These are phyloP conservation scores for Patella caerulea DNA, from an alignment of 2,888 invertebrate species.

Conservation along the genomic window DNA sequence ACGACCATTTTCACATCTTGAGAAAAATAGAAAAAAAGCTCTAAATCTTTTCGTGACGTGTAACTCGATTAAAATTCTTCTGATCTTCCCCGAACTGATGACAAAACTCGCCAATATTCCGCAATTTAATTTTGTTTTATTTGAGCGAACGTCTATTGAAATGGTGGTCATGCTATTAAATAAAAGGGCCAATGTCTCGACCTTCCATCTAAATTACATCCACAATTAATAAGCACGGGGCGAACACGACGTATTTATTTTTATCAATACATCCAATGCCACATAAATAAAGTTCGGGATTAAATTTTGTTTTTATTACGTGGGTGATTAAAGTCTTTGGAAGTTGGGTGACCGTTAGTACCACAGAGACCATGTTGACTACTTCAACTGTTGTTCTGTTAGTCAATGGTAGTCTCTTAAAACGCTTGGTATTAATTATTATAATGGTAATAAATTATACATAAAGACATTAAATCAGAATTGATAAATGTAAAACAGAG, in stretches of 20 bases:
- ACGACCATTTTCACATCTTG: slow-evolving; percentile 7
- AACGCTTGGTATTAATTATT: too few relatives aligned
- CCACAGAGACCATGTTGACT: too few relatives aligned
- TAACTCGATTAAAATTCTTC: slow-evolving; percentile 7
- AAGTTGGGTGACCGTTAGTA: too few relatives aligned
- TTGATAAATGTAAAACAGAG: too few relatives aligned
- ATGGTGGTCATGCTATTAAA: slow-evolving; percentile 8
- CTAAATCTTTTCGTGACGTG: slow-evolving; percentile 5
- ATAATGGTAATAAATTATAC: too few relatives aligned
- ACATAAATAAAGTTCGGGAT: slow-evolving; percentile 5
- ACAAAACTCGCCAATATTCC: slow-evolving; percentile 9
- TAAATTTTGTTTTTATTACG: slow-evolving; percentile 9
- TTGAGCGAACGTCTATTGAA: slow-evolving; percentile 7
- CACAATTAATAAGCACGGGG: slow-evolving; percentile 3
- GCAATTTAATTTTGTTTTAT: slow-evolving; percentile 10
- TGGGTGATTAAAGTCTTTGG: neutral
- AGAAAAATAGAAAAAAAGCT: slow-evolving; percentile 13
- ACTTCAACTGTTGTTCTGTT: too few relatives aligned
- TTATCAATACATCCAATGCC: slow-evolving; percentile 12
- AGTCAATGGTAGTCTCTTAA: too few relatives aligned
- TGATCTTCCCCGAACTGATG: slow-evolving; percentile 2
- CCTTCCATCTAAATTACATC: neutral
- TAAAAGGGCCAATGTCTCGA: slow-evolving; percentile 7
- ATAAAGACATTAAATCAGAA: too few relatives aligned
- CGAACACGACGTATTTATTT: slow-evolving; percentile 4